phyloP scores from a whole-genome alignment of 2,113 vertebrate genomes.

The Saimiri boliviensis region DNA sequence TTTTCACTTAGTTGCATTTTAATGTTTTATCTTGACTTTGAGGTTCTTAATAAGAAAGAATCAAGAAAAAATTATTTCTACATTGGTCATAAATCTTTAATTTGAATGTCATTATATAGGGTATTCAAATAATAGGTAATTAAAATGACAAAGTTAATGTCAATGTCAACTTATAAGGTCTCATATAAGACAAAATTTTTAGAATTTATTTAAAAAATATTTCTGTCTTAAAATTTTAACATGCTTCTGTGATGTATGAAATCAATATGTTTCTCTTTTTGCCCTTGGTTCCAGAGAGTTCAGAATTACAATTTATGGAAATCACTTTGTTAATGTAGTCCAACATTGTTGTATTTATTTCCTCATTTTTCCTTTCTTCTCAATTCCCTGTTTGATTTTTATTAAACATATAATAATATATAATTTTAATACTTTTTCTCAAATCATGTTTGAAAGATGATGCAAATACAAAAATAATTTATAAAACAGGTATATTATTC shows the following conservation, averaged over 20 bases:
- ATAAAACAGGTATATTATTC: neutral
- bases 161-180: neutral
- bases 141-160: neutral
- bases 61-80: neutral
- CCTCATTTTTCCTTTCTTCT: neutral
- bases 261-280: neutral
- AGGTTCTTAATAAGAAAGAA: neutral
- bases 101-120: neutral
- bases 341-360: neutral
- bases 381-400: neutral
- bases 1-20: neutral
- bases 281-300: neutral
- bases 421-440: neutral
- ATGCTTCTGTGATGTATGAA: neutral
- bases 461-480: neutral
- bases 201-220: neutral
- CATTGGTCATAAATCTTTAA: neutral
- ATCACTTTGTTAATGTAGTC: neutral
- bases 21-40: neutral
- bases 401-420: neutral
- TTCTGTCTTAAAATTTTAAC: neutral
- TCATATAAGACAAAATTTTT: neutral
- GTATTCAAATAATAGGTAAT: neutral
- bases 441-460: neutral
- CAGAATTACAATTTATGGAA: conserved; percentile 3